These are phyloP conservation scores for Botia kubotai DNA, from an alignment of 2,797 vertebrate genomes.

Conservation along the genomic window DNA sequence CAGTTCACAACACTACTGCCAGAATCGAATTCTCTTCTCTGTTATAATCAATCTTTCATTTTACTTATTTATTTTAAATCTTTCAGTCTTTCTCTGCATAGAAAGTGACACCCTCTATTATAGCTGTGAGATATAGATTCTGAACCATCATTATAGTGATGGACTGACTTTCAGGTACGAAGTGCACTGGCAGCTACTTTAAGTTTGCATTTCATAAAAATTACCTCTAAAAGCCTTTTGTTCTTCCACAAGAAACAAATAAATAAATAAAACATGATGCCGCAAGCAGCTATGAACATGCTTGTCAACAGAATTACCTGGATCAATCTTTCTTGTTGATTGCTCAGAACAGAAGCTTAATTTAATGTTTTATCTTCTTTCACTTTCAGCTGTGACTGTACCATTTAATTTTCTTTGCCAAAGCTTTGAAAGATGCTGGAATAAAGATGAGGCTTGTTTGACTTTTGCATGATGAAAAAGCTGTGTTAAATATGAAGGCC, in stretches of 20 bases:
- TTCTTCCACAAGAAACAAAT: constrained; percentile 22
- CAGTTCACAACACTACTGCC: constrained; percentile 8
- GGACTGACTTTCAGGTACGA: constrained; percentile 26
- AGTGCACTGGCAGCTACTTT: constrained; percentile 35
- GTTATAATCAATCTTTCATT: background rate
- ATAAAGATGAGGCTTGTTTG: constrained; percentile 25
- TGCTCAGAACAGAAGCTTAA: constrained; percentile 2
- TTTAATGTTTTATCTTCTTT: background rate
- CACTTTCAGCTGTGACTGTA: background rate
- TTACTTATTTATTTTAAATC: background rate
- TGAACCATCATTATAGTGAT: constrained; percentile 44
- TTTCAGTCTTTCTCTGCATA: background rate
- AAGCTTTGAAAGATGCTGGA: constrained; percentile 9
- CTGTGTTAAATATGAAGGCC: constrained; percentile 10
- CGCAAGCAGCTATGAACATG: background rate
- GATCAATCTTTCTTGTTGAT: constrained; percentile 35
- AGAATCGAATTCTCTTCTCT: background rate
- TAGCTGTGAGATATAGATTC: constrained; percentile 31
- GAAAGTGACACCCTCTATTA: background rate
- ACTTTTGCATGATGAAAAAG: constrained; percentile 15
- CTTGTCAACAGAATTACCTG: constrained; percentile 10
- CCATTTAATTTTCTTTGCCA: constrained; percentile 4
- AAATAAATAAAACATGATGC: background rate
- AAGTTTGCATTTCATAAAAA: constrained; percentile 43
- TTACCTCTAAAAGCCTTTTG: constrained; percentile 32